phyloP scores from a whole-genome alignment of 2,113 vertebrate species.

The Recurvirostra avosetta region DNA sequence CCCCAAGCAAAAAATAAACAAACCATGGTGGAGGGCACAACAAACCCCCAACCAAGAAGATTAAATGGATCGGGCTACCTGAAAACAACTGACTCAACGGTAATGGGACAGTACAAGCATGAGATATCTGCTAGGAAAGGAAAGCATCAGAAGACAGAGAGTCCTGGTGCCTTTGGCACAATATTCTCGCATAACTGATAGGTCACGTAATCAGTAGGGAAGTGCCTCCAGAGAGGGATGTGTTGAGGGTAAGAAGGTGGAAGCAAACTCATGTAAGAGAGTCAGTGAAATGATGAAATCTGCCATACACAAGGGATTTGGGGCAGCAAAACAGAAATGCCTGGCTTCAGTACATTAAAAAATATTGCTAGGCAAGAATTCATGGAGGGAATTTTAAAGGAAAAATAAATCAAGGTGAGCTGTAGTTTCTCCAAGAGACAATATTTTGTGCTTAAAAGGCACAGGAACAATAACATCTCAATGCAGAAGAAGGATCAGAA shows the following conservation, averaged over 20 bases:
- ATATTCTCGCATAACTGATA: neutral
- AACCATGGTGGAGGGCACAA: neutral
- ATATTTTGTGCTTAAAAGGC: constrained; percentile 19
- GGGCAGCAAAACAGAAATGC: neutral
- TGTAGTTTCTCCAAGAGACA: neutral
- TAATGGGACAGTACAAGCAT: neutral
- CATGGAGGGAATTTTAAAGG: constrained; percentile 6
- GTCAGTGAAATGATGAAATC: neutral
- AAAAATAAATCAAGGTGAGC: constrained; percentile 48
- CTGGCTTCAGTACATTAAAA: neutral
- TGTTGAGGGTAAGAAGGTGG: neutral
- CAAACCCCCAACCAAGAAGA: neutral
- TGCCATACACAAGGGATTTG: neutral
- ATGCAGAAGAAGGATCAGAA: constrained; percentile 38
- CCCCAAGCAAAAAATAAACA: too few relatives aligned
- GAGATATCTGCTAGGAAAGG: neutral
- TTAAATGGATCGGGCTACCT: neutral
- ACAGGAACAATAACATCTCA: constrained; percentile 19
- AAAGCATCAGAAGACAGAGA: neutral
- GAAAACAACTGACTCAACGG: neutral
- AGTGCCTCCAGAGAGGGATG: neutral
- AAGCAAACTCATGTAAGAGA: neutral
- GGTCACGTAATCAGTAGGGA: neutral
- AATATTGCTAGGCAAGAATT: neutral
- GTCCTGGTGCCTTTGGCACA: neutral